These are phyloP conservation scores for Cyclina sinensis DNA, from an alignment of 1,140 invertebrate genomes.

Conservation along the genomic window DNA sequence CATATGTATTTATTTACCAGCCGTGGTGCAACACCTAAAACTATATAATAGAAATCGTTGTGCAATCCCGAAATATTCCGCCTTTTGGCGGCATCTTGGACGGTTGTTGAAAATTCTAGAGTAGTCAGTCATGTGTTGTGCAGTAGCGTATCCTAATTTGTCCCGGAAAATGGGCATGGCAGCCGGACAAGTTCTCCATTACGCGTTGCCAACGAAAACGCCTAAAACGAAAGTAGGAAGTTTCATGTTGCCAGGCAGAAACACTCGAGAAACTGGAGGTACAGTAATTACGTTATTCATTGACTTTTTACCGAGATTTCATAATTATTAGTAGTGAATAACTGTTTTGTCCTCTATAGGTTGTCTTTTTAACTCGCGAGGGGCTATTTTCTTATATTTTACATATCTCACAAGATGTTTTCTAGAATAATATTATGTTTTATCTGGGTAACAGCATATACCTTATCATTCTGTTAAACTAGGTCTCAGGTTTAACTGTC, in stretches of 20 bases:
- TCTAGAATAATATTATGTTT: no score
- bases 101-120: not conserved
- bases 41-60: slow-evolving; percentile 33
- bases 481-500: no score
- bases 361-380: no score
- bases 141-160: slow-evolving; percentile 18
- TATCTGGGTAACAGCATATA: no score
- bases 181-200: not conserved
- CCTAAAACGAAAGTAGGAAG: slow-evolving; percentile 10
- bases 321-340: no score
- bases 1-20: slow-evolving; percentile 7
- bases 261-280: not conserved
- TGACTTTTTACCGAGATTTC: no score
- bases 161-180: slow-evolving; percentile 22
- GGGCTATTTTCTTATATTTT: no score
- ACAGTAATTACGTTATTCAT: no score
- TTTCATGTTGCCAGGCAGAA: not conserved
- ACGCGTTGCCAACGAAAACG: not conserved
- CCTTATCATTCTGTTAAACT: no score
- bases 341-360: no score
- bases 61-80: slow-evolving; percentile 40
- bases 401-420: no score
- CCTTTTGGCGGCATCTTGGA: not conserved
- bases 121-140: slow-evolving; percentile 34
- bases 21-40: slow-evolving; percentile 17